Base-by-base conservation (phyloP, 2,113 vertebrate genomes). In the Oxyura jamaicensis region DNA sequence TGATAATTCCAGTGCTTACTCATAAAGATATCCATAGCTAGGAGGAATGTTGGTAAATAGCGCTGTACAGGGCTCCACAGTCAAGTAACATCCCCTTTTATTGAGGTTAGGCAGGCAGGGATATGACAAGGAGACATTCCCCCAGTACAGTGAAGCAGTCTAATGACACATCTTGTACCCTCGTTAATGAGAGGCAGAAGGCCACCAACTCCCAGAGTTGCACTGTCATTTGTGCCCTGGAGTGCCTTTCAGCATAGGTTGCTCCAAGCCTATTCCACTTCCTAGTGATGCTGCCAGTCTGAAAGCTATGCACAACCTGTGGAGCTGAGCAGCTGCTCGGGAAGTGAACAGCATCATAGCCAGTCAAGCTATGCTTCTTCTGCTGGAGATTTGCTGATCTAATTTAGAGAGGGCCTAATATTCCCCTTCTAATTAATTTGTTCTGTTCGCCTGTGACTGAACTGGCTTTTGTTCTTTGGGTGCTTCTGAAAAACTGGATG, bases 401-500 rank as follows among this genome's bases (percentile, higher is more conserved):
- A 68, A 95, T 96, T 94, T 81, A 59, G 17, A 77, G 17, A 83
- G 52, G 71, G 31, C 25, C 80, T 10, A 28, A 95, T 36, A 95
- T 81, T 92, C 76, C 88, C 53, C 72, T 88, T 85, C 80, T 94
- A 95, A 96, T 96, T 95, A 96, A 96, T 96, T 88, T 91, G 83
- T 83, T 94, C 73, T 90, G 13, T 90, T 90, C 6, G 1, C 60
- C 68, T 81, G 85, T 0, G 0, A 91, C 83, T 31, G 2, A 91
- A 72, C 95, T 31, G 73, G 52, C 88, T 94, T 95, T 86, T 92
- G 90, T 96, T 96, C 95, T 92, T 75, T 11, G n/a, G 90, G 85
- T 93, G 83, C 85, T 39, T 83, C 92, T 93, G 76, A 96, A 75
- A 96, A 94, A 95, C 94, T 68, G 93, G 86, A 95, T 84, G 92